Conservation (phyloP, 2,113 vertebrate genomes). For the Cercopithecus mona region DNA sequence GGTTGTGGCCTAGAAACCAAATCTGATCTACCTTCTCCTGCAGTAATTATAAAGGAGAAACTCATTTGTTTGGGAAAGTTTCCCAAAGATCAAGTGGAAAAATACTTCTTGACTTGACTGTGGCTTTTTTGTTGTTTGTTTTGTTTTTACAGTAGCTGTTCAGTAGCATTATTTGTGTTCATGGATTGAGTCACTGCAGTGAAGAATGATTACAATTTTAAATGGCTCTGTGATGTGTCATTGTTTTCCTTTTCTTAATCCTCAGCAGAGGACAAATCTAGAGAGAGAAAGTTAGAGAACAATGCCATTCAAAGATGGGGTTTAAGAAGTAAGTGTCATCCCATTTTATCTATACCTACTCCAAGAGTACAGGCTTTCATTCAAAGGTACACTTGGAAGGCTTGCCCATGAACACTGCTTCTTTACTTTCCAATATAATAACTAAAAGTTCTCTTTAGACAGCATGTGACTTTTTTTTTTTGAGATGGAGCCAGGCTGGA, state of each 20-base stretch:
- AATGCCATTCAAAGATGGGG: neutral
- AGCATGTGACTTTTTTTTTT: neutral
- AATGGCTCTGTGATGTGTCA: neutral
- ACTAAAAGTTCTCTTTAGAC: conserved; percentile 31
- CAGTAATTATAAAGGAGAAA: conserved; percentile 80
- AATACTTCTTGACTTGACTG: conserved; percentile 73
- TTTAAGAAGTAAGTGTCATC: neutral
- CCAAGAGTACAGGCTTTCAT: neutral
- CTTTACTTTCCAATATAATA: neutral
- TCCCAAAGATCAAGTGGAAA: conserved; percentile 83
- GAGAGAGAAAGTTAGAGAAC: neutral
- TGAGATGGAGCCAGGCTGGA: neutral
- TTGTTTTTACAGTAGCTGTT: conserved; percentile 4
- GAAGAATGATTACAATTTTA: conserved; percentile 32
- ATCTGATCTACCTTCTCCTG: conserved; percentile 75
- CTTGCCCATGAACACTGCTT: neutral
- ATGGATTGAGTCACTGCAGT: conserved; percentile 31
- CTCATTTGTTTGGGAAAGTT: conserved; percentile 79
- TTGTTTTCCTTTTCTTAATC: neutral
- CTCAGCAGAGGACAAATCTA: neutral
- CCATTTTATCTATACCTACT: neutral
- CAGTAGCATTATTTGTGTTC: conserved; percentile 40
- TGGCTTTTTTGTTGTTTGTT: conserved; percentile 50
- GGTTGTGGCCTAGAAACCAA: conserved; percentile 84
- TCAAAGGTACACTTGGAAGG: neutral